These are phyloP conservation scores for Pseudococcus longispinus DNA, from an alignment of 2,888 invertebrate species.

Conservation along the genomic window DNA sequence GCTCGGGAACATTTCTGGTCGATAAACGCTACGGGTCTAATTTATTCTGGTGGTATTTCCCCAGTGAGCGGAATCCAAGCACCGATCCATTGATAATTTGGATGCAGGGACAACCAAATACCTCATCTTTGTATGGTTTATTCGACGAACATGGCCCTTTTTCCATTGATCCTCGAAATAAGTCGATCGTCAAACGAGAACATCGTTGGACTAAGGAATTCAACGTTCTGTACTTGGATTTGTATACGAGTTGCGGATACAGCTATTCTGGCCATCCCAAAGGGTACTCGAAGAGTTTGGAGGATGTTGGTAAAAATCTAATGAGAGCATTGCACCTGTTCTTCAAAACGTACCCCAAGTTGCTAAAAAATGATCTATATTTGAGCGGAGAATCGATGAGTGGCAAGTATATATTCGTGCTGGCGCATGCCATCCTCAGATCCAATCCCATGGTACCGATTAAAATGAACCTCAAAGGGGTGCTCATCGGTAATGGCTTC, in stretches of 20 bases:
- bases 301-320: background rate
- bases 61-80: slow-evolving; percentile 64
- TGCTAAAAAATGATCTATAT: background rate
- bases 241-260: background rate
- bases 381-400: slow-evolving; percentile 38
- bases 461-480: background rate
- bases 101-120: slow-evolving; percentile 20
- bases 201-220: slow-evolving; percentile 22
- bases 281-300: background rate
- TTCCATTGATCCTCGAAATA: background rate
- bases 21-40: slow-evolving; percentile 66
- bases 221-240: slow-evolving; percentile 38
- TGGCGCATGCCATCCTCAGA: background rate
- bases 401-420: slow-evolving; percentile 11
- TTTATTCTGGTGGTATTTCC: slow-evolving; percentile 67
- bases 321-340: background rate
- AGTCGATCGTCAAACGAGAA: background rate
- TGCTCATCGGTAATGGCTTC: slow-evolving; percentile 41
- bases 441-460: background rate
- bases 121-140: slow-evolving; percentile 14
- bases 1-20: slow-evolving; percentile 71
- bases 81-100: slow-evolving; percentile 31
- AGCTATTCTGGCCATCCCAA: background rate
- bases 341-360: background rate
- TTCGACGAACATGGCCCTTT: slow-evolving; percentile 42